phyloP scores from a whole-genome alignment of 1,140 invertebrate species.

The Pseudomyrmex cubaensis region DNA sequence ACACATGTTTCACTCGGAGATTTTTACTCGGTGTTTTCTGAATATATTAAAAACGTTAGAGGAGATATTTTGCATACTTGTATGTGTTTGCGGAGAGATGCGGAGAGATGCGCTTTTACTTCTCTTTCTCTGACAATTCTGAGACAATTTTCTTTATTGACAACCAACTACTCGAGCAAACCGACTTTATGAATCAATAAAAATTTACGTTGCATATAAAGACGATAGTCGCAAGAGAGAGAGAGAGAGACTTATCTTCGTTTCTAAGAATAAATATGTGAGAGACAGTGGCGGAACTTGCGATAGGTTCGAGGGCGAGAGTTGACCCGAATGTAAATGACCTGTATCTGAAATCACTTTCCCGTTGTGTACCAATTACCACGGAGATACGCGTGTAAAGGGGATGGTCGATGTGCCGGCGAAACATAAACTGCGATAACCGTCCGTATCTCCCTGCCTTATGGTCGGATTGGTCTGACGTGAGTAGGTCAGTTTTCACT shows the following conservation, averaged over 20 bases:
- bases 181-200: conserved; percentile 15
- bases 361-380: conserved; percentile 73
- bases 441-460: conserved; percentile 67
- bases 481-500: conserved; percentile 60
- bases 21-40: background rate
- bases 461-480: conserved; percentile 60
- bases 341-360: conserved; percentile 67
- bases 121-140: no score
- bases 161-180: no score
- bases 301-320: background rate
- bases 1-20: background rate
- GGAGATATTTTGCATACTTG: background rate
- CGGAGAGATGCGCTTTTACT: no score
- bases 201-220: conserved; percentile 18
- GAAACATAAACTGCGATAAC: conserved; percentile 71
- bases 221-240: background rate
- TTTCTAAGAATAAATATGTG: background rate
- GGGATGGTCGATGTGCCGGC: conserved; percentile 59
- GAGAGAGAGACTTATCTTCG: background rate
- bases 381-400: conserved; percentile 68
- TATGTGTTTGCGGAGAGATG: background rate
- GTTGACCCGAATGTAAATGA: conserved; percentile 44
- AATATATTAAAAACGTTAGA: conserved; percentile 15
- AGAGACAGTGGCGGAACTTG: background rate
- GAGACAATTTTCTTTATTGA: no score